phyloP scores from a whole-genome alignment of 2,888 invertebrate genomes.

The Seladonia tumulorum region DNA sequence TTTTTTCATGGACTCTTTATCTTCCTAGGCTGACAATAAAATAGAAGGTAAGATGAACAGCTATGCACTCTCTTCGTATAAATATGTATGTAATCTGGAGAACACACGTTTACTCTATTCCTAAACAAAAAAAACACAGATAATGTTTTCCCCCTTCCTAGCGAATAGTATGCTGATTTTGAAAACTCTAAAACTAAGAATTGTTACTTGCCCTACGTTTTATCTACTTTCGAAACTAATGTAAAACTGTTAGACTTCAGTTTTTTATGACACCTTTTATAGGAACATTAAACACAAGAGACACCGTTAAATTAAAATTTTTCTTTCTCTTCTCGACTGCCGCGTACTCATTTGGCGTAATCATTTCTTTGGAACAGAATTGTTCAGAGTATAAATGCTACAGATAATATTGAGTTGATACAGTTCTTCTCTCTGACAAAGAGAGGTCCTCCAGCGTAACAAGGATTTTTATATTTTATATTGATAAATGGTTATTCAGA shows the following conservation, averaged over 20 bases:
- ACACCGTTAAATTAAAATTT: not conserved
- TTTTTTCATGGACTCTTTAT: slow-evolving; percentile 61
- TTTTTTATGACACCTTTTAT: slow-evolving; percentile 9
- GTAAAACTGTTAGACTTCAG: not conserved
- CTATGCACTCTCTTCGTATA: slow-evolving; percentile 74
- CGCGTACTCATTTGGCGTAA: not conserved
- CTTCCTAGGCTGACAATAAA: slow-evolving; percentile 71
- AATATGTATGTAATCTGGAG: slow-evolving; percentile 76
- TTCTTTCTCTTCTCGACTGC: not conserved
- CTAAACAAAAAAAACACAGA: slow-evolving; percentile 77
- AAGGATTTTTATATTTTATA: not conserved
- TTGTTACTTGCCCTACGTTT: slow-evolving; percentile 3
- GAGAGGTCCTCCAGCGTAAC: not conserved
- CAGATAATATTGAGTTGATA: not conserved
- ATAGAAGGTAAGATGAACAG: slow-evolving; percentile 71
- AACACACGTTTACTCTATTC: slow-evolving; percentile 74
- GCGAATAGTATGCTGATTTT: slow-evolving; percentile 24
- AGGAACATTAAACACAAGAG: not conserved
- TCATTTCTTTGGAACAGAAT: slow-evolving; percentile 11
- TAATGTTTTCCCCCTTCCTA: slow-evolving; percentile 65
- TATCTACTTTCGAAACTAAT: not conserved
- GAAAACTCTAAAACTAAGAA: slow-evolving; percentile 24
- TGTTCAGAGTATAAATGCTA: not conserved
- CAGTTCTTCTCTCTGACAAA: not conserved
- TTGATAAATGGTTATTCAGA: not conserved